Conservation (phyloP, 2,113 vertebrate species). For the Shinisaurus crocodilurus region DNA sequence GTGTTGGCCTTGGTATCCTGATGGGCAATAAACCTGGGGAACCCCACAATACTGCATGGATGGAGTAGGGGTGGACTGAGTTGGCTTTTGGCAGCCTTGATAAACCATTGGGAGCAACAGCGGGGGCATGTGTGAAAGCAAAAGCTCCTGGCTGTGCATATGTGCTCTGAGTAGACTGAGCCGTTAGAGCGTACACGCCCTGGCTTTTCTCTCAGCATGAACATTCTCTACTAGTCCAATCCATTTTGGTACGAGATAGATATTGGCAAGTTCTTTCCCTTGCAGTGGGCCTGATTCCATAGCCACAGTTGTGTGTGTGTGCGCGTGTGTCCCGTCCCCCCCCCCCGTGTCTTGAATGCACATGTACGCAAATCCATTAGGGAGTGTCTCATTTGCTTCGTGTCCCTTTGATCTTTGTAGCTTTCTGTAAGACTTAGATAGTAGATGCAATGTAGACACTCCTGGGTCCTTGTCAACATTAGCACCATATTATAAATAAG, state of each 20-base stretch:
- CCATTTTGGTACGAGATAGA: not conserved
- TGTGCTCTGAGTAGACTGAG: not conserved
- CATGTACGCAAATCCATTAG: not conserved
- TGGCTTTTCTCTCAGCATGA: not conserved
- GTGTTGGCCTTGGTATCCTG: not conserved
- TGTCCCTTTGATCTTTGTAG: not conserved
- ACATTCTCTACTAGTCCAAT: not conserved
- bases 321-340: too few species aligned
- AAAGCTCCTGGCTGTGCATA: not conserved
- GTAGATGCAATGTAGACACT: not conserved
- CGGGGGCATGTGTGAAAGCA: not conserved
- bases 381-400: not conserved
- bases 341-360: not conserved
- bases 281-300: not conserved
- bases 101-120: not conserved
- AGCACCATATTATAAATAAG: not conserved
- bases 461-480: too few species aligned
- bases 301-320: not conserved
- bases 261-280: not conserved
- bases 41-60: not conserved
- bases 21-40: not conserved
- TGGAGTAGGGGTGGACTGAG: not conserved
- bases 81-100: not conserved
- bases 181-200: not conserved
- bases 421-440: not conserved